Evolutionary conservation across 2,888 invertebrate species (phyloP).

Genomic region (Gisinianus flammeolus): DNA sequence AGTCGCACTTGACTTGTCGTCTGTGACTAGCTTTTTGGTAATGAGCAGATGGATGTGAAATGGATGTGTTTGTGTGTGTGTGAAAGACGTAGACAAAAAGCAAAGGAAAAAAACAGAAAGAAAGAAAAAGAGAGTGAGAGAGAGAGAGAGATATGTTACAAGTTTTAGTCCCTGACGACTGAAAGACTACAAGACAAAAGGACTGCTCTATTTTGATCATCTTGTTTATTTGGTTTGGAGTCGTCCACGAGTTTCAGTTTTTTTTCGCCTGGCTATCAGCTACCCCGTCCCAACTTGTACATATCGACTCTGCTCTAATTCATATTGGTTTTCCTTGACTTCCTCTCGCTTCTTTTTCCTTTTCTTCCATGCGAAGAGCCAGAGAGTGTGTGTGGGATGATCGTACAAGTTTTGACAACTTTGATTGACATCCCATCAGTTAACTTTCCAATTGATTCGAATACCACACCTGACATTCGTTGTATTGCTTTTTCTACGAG

Average conservation of each 20-base stretch:
- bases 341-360: background rate
- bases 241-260: constrained; percentile 7
- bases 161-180: background rate
- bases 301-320: too few relatives aligned
- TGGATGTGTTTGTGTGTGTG: constrained; percentile 1
- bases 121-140: background rate
- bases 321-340: background rate
- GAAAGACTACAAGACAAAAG: background rate
- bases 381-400: too few relatives aligned
- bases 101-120: background rate
- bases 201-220: constrained; percentile 46
- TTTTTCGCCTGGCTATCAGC: background rate
- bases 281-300: background rate
- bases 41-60: constrained; percentile 28
- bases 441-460: constrained; percentile 45
- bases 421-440: constrained; percentile 58
- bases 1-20: constrained; percentile 15
- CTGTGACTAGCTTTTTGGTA: background rate
- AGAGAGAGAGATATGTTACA: background rate
- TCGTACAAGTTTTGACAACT: constrained; percentile 52
- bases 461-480: constrained; percentile 42
- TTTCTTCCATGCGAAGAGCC: too few relatives aligned
- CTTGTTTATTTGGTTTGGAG: constrained; percentile 45
- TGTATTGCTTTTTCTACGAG: constrained; percentile 18
- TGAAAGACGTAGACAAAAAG: background rate